phyloP scores from a whole-genome alignment of 2,797 vertebrate species.

The Notamacropus eugenii region DNA sequence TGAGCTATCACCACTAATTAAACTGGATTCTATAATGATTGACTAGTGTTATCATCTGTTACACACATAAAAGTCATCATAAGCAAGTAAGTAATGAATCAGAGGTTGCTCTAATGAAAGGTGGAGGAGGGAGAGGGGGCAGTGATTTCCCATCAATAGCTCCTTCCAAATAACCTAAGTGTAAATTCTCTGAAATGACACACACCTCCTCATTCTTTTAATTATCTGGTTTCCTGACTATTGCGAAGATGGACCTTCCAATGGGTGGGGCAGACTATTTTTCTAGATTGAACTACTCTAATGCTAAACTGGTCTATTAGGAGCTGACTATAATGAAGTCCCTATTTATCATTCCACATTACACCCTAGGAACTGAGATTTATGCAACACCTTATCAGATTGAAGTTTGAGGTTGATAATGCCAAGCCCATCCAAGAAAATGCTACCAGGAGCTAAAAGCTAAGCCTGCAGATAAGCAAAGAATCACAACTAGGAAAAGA shows the following conservation, averaged over 20 bases:
- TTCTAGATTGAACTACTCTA: background rate
- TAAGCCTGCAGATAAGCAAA: background rate
- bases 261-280: background rate
- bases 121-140: background rate
- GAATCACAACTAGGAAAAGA: background rate
- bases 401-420: background rate
- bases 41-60: background rate
- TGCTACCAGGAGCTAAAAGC: background rate
- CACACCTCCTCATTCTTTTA: background rate
- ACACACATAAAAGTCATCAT: background rate
- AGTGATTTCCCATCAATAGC: background rate
- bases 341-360: background rate
- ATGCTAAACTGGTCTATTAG: background rate
- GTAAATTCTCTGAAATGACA: background rate
- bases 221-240: background rate
- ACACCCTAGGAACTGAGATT: background rate
- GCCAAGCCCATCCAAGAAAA: background rate
- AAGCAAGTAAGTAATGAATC: background rate
- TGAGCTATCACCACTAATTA: background rate
- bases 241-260: background rate
- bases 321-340: background rate
- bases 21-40: background rate
- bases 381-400: accelerated
- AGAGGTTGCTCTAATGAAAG: background rate
- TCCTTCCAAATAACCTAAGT: background rate